Conservation (phyloP, 2,797 vertebrate genomes). For the Tarsius wallacei region DNA sequence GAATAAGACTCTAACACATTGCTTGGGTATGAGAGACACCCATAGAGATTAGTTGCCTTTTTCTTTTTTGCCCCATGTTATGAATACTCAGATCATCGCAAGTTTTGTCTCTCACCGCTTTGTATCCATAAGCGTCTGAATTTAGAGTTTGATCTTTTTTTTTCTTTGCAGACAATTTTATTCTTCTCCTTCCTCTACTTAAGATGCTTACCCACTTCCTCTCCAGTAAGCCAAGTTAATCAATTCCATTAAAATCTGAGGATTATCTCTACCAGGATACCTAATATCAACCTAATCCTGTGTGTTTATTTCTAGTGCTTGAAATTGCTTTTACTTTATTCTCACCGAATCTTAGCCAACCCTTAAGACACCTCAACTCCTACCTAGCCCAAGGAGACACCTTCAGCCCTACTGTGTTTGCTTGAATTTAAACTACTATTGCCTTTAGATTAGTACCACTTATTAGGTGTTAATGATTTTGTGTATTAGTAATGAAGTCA, state of each 20-base stretch:
- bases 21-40: background rate
- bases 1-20: background rate
- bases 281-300: background rate
- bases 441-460: background rate
- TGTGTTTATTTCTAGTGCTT: background rate
- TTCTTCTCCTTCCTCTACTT: background rate
- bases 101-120: constrained; percentile 3
- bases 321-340: constrained; percentile 5
- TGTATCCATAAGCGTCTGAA: background rate
- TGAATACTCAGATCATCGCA: background rate
- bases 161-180: constrained; percentile 19
- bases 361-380: background rate
- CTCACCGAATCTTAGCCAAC: background rate
- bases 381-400: background rate
- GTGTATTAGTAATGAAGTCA: background rate
- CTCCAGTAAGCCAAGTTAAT: background rate
- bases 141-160: background rate
- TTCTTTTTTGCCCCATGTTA: background rate
- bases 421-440: background rate
- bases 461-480: constrained; percentile 10
- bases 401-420: background rate
- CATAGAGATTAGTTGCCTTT: background rate
- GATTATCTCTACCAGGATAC: background rate
- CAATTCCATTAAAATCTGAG: background rate
- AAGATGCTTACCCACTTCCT: constrained; percentile 18